These are phyloP conservation scores for Ctenomys sociabilis DNA, from an alignment of 2,113 vertebrate genomes.

Conservation along the genomic window DNA sequence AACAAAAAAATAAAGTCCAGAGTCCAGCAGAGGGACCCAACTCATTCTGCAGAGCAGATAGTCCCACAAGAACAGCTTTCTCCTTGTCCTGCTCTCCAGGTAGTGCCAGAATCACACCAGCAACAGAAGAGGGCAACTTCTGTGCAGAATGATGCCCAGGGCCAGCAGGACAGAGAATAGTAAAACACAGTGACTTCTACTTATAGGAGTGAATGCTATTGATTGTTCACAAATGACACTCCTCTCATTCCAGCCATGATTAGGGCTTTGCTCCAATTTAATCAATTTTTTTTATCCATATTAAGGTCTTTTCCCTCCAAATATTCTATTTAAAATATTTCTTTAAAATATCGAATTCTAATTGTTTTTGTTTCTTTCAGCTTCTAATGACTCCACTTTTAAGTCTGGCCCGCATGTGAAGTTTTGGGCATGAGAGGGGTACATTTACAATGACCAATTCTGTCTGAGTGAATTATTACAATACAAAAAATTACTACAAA, in stretches of 20 bases:
- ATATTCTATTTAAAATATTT: not conserved
- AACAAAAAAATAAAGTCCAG: not conserved
- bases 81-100: not conserved
- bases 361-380: not conserved
- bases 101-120: rapidly evolving
- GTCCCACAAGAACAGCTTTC: rapidly evolving
- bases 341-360: not conserved
- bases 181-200: not conserved
- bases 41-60: not conserved
- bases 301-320: not conserved
- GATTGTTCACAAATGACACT: not conserved
- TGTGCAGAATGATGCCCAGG: not conserved
- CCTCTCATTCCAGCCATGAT: not conserved
- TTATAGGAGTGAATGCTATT: not conserved
- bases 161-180: no score
- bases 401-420: not conserved
- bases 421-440: not conserved
- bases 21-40: rapidly evolving
- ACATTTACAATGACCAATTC: not conserved
- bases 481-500: not conserved
- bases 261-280: not conserved
- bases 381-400: not conserved
- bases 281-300: not conserved
- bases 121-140: not conserved
- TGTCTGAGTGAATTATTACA: not conserved